Evolutionary conservation across 64 coral and sea anemone genomes (phyloP).

Genomic region (Stylophora pistillata): DNA sequence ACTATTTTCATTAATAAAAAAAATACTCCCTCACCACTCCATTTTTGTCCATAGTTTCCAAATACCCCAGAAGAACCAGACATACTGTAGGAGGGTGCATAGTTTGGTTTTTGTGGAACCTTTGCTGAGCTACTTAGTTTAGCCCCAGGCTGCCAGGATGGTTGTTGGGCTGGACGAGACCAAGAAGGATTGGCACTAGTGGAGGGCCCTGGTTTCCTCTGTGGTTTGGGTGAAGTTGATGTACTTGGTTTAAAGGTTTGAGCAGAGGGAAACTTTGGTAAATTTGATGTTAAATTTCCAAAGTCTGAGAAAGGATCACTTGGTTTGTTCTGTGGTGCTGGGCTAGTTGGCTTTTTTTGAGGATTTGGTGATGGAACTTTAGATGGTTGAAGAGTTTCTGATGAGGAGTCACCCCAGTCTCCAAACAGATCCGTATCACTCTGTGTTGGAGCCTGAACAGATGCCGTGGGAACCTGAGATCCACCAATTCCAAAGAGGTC

Average conservation of each 20-base stretch:
- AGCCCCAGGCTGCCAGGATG: conserved; percentile 43
- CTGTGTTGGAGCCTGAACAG: conserved; percentile 22
- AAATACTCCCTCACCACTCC: background rate
- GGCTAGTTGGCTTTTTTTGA: background rate
- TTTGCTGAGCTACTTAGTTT: conserved; percentile 45
- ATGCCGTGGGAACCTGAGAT: conserved; percentile 34
- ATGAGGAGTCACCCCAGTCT: conserved; percentile 60
- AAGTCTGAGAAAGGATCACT: conserved; percentile 82
- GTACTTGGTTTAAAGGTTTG: conserved; percentile 29
- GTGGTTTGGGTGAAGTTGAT: conserved; percentile 2
- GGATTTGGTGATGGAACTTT: conserved; percentile 39
- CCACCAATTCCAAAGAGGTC: conserved; percentile 14
- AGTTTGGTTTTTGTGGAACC: conserved; percentile 67
- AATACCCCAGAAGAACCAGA: conserved; percentile 71
- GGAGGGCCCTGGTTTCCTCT: conserved; percentile 15
- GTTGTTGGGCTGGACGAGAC: conserved; percentile 51
- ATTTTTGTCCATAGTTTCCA: conserved; percentile 76
- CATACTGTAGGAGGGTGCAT: conserved; percentile 53
- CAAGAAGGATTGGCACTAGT: conserved; percentile 31
- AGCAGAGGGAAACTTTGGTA: conserved; percentile 45
- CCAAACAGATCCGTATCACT: conserved; percentile 72
- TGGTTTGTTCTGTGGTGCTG: conserved; percentile 1
- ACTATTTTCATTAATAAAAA: background rate
- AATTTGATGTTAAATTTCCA: conserved; percentile 65
- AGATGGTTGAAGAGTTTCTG: conserved; percentile 62